Evolutionary conservation across 2,888 invertebrate species (phyloP).

Genomic region (Amphipoea oculea): DNA sequence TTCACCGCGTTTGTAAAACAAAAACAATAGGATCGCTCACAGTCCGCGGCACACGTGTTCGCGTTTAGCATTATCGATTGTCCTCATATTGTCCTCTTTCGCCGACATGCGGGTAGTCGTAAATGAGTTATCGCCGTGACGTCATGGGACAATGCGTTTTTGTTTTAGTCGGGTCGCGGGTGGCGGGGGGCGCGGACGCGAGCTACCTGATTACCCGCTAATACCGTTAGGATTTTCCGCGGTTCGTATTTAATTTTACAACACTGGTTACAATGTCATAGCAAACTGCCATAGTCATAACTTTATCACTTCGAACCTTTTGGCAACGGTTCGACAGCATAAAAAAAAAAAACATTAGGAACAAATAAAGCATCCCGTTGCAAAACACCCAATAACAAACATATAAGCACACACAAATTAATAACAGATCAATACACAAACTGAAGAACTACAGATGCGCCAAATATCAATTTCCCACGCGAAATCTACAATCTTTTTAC

Average conservation of each 20-base stretch:
- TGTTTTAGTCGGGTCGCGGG: constrained; percentile 73
- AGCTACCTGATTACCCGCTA: constrained; percentile 42
- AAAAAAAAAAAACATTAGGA: neutral
- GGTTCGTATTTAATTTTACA: neutral
- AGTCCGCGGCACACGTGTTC: constrained; percentile 83
- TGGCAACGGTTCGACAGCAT: neutral
- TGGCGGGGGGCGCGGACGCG: constrained; percentile 51
- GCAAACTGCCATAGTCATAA: neutral
- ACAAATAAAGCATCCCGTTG: neutral
- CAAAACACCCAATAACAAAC: constrained; percentile 17
- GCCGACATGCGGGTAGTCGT: constrained; percentile 83
- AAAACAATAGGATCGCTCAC: constrained; percentile 77
- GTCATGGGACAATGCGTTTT: constrained; percentile 84
- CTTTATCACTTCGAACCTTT: neutral
- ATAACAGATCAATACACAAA: constrained; percentile 52
- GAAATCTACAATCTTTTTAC: constrained; percentile 69
- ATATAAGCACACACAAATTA: constrained; percentile 49
- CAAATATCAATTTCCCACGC: constrained; percentile 74
- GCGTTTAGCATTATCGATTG: constrained; percentile 87
- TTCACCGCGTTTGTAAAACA: constrained; percentile 69
- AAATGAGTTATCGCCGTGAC: constrained; percentile 84
- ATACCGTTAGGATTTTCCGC: constrained; percentile 47
- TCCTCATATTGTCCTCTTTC: constrained; percentile 83
- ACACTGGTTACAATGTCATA: constrained; percentile 10
- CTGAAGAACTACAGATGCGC: constrained; percentile 51